Evolutionary conservation across 2,113 vertebrate genomes (phyloP).

Genomic region (Cygnus atratus): DNA sequence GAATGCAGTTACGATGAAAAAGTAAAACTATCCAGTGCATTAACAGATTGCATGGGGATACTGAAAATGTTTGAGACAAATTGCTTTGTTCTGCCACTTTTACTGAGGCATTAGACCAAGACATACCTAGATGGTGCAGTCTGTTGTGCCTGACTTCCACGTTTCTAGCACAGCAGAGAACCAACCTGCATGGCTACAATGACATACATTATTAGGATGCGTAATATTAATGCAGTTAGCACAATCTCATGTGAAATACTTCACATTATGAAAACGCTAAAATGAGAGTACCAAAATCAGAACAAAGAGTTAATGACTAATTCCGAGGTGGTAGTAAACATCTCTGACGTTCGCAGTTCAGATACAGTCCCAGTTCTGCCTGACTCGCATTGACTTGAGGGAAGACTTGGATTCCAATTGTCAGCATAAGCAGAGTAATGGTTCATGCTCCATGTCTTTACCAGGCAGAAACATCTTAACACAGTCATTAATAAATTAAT

Average conservation of each 20-base stretch:
- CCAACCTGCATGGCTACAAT: not conserved
- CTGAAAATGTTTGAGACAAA: not conserved
- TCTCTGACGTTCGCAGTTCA: not conserved
- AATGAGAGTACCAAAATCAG: not conserved
- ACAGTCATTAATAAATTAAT: not conserved
- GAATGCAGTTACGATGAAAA: not conserved
- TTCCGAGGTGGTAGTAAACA: not conserved
- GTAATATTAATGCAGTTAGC: not conserved
- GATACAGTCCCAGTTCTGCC: not conserved
- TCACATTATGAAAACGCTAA: not conserved
- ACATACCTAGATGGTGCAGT: not conserved
- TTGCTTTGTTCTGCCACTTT: not conserved
- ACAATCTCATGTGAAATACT: not conserved
- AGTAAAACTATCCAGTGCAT: not conserved
- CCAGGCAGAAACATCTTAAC: not conserved
- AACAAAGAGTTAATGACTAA: not conserved
- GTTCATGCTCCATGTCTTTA: not conserved
- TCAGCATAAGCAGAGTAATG: not conserved
- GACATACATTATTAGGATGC: not conserved
- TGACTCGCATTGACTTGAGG: not conserved
- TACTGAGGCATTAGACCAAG: not conserved
- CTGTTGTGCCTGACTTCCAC: fast-evolving
- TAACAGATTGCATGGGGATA: not conserved
- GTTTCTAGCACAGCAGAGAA: not conserved
- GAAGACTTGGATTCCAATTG: not conserved